Percentiles rank a stretch among this genome's conserved stretches.
Evolutionary conservation across 2,888 invertebrate species (phyloP).

Genomic region (Cephus pulcher): DNA sequence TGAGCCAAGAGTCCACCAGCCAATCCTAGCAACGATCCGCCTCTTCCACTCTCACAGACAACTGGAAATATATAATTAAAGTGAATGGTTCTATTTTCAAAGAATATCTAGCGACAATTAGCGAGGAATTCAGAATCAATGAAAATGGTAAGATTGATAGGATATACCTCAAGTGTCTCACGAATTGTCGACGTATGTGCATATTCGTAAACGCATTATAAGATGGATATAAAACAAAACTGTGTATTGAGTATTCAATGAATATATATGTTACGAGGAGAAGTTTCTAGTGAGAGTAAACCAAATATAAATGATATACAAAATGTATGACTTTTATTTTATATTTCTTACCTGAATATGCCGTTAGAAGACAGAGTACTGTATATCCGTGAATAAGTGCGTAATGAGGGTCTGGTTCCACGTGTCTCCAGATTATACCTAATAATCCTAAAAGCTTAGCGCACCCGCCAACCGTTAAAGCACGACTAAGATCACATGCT

Average conservation of each 20-base stretch:
- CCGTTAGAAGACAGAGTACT: constrained; percentile 72
- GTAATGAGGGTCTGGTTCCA: constrained; percentile 52
- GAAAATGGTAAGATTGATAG: background rate
- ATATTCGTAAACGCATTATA: background rate
- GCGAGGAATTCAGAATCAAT: background rate
- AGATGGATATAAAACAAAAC: background rate
- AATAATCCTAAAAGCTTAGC: constrained; percentile 59
- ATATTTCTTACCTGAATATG: constrained; percentile 72
- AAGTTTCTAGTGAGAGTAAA: background rate
- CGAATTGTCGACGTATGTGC: background rate
- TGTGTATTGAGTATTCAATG: background rate
- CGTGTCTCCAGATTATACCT: constrained; percentile 58
- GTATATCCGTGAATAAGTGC: constrained; percentile 75
- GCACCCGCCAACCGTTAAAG: constrained; percentile 58
- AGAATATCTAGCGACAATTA: background rate
- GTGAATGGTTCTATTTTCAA: background rate
- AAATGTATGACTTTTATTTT: background rate
- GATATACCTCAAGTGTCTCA: background rate
- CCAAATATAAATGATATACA: background rate
- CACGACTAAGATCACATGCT: constrained; percentile 45
- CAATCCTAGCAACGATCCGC: constrained; percentile 60
- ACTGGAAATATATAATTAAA: constrained; percentile 65
- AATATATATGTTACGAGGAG: background rate
- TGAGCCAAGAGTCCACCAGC: constrained; percentile 56
- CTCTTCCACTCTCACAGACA: constrained; percentile 69